Evolutionary conservation across 1,140 invertebrate genomes (phyloP).

Genomic region (Musca vetustissima): DNA sequence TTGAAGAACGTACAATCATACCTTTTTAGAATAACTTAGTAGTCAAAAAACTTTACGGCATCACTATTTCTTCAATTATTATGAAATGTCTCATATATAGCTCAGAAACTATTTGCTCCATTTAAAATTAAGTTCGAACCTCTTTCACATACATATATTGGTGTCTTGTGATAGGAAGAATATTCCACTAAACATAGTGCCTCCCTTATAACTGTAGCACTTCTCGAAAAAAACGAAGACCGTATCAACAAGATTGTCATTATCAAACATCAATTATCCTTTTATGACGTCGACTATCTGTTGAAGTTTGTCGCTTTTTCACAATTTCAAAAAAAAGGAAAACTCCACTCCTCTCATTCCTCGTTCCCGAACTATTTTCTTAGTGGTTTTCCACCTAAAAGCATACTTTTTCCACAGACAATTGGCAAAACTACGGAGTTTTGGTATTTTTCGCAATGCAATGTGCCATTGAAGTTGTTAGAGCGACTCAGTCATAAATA

Average conservation of each 20-base stretch:
- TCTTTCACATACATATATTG: not conserved
- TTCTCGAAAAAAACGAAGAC: not conserved
- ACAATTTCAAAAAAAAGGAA: not conserved
- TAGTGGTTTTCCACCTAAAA: too few relatives aligned
- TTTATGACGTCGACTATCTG: constrained; percentile 18
- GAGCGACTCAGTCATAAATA: constrained; percentile 17
- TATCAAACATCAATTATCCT: constrained; percentile 9
- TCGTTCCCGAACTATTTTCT: not conserved
- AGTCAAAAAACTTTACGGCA: too few relatives aligned
- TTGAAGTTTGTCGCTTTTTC: constrained; percentile 14
- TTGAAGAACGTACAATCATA: too few relatives aligned
- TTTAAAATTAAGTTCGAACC: not conserved
- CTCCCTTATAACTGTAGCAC: not conserved
- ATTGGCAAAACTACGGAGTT: not conserved
- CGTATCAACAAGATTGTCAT: too few relatives aligned
- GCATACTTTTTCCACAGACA: not conserved
- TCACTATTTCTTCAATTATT: too few relatives aligned
- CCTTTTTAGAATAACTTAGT: too few relatives aligned
- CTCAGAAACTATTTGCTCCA: too few relatives aligned
- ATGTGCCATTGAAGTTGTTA: constrained; percentile 4
- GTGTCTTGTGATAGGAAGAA: not conserved
- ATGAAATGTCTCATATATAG: too few relatives aligned
- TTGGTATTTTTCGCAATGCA: not conserved
- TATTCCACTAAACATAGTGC: not conserved
- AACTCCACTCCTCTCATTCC: not conserved